Evolutionary conservation across 2,113 vertebrate species (phyloP).

Genomic region (Apeltes quadracus): DNA sequence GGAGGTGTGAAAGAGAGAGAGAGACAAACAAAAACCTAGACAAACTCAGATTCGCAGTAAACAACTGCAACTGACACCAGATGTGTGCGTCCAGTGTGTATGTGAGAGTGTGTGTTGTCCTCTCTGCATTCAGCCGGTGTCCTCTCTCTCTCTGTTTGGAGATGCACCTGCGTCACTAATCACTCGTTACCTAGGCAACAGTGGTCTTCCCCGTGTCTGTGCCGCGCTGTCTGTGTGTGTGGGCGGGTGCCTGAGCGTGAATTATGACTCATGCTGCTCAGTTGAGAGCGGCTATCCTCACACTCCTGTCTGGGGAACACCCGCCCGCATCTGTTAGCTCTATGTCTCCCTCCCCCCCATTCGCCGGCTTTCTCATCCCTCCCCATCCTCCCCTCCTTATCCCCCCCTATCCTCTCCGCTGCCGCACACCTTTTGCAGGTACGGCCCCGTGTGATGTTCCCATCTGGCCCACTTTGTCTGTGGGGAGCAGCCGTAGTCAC

Average conservation of each 20-base stretch:
- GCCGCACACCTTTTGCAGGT: background rate
- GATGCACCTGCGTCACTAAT: slow-evolving; percentile 73
- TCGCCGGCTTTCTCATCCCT: background rate
- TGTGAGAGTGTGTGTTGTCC: slow-evolving; percentile 12
- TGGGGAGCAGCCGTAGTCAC: background rate
- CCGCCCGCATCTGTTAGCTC: slow-evolving; percentile 59
- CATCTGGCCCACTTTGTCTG: slow-evolving; percentile 11
- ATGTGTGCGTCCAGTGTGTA: slow-evolving; percentile 18
- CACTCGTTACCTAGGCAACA: slow-evolving; percentile 71
- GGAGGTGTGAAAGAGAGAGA: background rate
- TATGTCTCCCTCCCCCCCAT: slow-evolving; percentile 1
- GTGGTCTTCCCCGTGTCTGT: slow-evolving; percentile 61
- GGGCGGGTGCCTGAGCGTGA: slow-evolving; percentile 55
- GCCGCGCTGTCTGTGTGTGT: slow-evolving; percentile 17
- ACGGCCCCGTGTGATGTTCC: background rate
- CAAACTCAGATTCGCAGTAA: slow-evolving; percentile 10
- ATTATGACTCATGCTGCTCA: slow-evolving; percentile 74
- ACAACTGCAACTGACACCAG: slow-evolving; percentile 44
- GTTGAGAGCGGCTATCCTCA: slow-evolving; percentile 68
- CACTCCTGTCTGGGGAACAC: slow-evolving; percentile 70
- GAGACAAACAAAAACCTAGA: background rate
- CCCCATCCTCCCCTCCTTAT: background rate
- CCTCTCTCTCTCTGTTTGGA: slow-evolving; percentile 45
- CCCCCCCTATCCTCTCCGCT: background rate
- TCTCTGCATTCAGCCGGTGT: slow-evolving; percentile 70